Conservation (phyloP, 2,797 vertebrate genomes). For the Adelosebastes latens region DNA sequence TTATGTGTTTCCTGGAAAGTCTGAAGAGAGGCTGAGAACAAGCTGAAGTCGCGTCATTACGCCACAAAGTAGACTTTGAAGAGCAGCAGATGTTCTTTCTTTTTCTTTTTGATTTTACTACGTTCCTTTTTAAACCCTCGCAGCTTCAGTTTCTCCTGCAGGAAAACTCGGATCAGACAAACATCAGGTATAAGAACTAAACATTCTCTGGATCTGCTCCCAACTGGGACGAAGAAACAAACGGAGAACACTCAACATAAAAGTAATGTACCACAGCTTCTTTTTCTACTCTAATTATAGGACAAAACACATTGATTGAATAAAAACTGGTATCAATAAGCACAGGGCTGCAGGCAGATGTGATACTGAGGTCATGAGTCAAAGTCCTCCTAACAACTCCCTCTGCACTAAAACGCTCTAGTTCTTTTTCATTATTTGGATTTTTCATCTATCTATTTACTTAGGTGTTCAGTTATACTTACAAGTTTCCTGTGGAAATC, state of each 20-base stretch:
- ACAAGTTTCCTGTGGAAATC: not conserved
- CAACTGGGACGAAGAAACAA: not conserved
- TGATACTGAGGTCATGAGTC: not conserved
- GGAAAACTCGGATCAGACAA: constrained; percentile 13
- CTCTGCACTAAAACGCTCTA: not conserved
- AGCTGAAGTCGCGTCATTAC: not conserved
- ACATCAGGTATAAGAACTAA: not conserved
- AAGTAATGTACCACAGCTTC: not conserved
- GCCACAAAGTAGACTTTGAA: constrained; percentile 17
- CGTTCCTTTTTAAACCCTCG: not conserved
- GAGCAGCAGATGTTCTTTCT: constrained; percentile 10
- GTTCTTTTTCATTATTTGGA: not conserved
- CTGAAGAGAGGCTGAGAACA: constrained; percentile 15
- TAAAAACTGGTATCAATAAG: not conserved
- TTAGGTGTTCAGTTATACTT: not conserved
- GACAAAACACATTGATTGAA: not conserved
- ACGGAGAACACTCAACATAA: not conserved
- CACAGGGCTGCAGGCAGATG: not conserved
- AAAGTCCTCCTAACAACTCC: not conserved
- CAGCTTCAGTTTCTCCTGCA: not conserved
- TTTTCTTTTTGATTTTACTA: not conserved
- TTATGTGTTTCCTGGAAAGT: constrained; percentile 24
- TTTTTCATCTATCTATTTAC: not conserved
- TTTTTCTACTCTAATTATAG: not conserved
- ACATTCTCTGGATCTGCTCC: not conserved